A percentile compares a stretch with the other conserved stretches of the same genome.
These are phyloP conservation scores for Sphenodon punctatus DNA, from an alignment of 2,797 vertebrate genomes.

Conservation along the genomic window DNA sequence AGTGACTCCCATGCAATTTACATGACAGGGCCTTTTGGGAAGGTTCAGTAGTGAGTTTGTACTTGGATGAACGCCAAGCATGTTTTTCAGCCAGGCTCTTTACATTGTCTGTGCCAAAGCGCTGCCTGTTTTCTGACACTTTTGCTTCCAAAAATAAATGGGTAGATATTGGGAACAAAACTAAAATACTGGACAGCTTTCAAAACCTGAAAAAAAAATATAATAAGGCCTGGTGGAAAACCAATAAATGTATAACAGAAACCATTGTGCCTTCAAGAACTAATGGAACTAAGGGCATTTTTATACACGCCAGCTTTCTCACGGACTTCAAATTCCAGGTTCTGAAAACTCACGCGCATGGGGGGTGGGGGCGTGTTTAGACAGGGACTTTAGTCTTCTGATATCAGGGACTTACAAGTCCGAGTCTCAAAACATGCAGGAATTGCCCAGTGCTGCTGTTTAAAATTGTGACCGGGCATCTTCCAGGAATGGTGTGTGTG, in stretches of 20 bases:
- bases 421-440: too few species aligned
- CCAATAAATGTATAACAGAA: not conserved
- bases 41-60: not conserved
- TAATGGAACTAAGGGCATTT: too few species aligned
- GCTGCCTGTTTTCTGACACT: not conserved
- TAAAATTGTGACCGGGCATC: too few species aligned
- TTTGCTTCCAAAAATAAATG: not conserved
- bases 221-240: not conserved
- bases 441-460: too few species aligned
- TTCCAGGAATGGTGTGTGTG: too few species aligned
- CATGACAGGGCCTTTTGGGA: not conserved
- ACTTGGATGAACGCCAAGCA: not conserved
- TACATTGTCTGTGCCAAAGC: not conserved
- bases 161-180: not conserved
- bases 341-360: too few species aligned
- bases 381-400: too few species aligned
- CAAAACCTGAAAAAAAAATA: not conserved
- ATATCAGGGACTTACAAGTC: too few species aligned
- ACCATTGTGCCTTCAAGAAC: not conserved
- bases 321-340: too few species aligned
- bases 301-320: too few species aligned
- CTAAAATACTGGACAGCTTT: not conserved
- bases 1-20: not conserved
- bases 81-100: not conserved
- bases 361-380: too few species aligned